phyloP scores from a whole-genome alignment of 92 coral and sea anemone genomes.

The Zoanthus sociatus region DNA sequence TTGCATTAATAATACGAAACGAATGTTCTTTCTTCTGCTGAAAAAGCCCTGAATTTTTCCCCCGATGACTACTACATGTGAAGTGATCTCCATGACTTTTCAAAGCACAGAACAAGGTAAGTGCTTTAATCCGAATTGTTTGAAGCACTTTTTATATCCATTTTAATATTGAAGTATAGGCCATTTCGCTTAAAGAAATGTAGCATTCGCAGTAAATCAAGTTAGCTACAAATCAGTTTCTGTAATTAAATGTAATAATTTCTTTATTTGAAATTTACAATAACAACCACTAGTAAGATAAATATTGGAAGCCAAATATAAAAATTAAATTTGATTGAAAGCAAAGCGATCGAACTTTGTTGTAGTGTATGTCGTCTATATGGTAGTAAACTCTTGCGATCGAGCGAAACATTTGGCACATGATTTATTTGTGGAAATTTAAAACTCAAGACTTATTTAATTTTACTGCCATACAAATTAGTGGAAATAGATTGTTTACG shows the following conservation, averaged over 20 bases:
- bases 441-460: conserved; percentile 10
- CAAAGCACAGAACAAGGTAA: conserved; percentile 16
- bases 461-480: conserved; percentile 35
- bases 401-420: conserved; percentile 30
- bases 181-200: conserved; percentile 15
- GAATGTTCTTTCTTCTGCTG: not conserved
- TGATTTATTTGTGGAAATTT: not conserved
- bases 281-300: not conserved
- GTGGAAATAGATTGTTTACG: conserved; percentile 29
- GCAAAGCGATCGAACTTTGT: not conserved
- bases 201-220: conserved; percentile 17
- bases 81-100: not conserved
- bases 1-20: not conserved
- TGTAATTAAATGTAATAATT: not conserved
- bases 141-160: conserved; percentile 17
- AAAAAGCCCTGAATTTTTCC: conserved; percentile 1
- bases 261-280: conserved; percentile 17
- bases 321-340: not conserved
- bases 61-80: not conserved
- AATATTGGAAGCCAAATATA: not conserved
- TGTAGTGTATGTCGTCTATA: not conserved
- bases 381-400: conserved; percentile 25
- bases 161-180: conserved; percentile 2
- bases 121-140: conserved; percentile 35
- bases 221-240: conserved; percentile 21